These are phyloP conservation scores for Mellivora capensis DNA, from an alignment of 2,113 vertebrate genomes.

Conservation along the genomic window DNA sequence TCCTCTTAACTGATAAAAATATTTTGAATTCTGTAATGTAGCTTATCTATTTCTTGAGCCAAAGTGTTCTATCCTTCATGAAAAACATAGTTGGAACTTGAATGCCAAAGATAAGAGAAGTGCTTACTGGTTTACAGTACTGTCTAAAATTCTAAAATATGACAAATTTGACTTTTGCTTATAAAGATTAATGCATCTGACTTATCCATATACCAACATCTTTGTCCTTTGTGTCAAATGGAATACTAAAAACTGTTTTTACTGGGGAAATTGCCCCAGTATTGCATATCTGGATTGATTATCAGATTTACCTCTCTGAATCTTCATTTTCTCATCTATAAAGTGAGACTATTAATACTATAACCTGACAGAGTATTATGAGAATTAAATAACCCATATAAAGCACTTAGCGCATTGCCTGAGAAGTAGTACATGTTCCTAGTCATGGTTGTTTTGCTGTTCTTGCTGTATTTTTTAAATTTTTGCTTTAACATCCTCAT, in stretches of 20 bases:
- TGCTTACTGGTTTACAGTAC: neutral
- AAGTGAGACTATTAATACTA: neutral
- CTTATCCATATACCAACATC: neutral
- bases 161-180: neutral
- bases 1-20: neutral
- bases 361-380: neutral
- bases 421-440: neutral
- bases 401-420: neutral
- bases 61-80: neutral
- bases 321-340: neutral
- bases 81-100: neutral
- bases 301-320: neutral
- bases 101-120: neutral
- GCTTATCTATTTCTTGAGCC: neutral
- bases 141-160: neutral
- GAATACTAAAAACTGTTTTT: neutral
- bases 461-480: neutral
- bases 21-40: neutral
- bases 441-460: neutral
- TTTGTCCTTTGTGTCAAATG: slow-evolving; percentile 9
- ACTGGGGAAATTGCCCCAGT: neutral
- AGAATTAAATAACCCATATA: neutral
- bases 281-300: neutral
- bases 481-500: neutral
- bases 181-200: neutral